Conservation (phyloP, 2,113 vertebrate species). For the Vanacampus margaritifer region DNA sequence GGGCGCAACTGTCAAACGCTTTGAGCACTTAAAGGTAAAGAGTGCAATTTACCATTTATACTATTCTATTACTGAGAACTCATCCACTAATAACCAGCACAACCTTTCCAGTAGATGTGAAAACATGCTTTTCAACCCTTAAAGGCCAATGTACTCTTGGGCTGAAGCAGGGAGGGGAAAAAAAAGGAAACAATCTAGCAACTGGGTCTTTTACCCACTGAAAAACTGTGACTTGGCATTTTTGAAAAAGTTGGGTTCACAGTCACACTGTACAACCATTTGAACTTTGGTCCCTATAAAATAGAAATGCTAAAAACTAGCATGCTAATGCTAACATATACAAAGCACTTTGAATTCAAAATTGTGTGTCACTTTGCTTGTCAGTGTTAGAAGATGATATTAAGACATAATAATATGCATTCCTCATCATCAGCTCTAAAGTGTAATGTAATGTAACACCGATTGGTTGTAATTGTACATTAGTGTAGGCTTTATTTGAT, state of each 20-base stretch:
- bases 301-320: not conserved
- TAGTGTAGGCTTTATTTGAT: too few relatives aligned
- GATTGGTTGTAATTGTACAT: too few relatives aligned
- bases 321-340: not conserved
- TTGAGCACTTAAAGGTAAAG: not conserved
- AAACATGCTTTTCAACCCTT: not conserved
- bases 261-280: not conserved
- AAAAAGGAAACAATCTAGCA: not conserved
- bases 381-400: not conserved
- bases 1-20: too few relatives aligned
- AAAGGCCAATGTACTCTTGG: not conserved
- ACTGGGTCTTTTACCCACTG: not conserved
- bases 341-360: not conserved
- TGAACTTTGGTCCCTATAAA: not conserved
- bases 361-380: not conserved
- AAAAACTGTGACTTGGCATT: too few relatives aligned
- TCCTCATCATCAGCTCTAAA: too few relatives aligned
- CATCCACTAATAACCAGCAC: not conserved
- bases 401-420: too few relatives aligned
- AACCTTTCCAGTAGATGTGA: not conserved
- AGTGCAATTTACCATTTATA: not conserved
- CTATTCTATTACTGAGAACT: not conserved
- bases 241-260: too few relatives aligned
- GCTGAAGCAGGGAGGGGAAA: not conserved
- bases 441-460: too few relatives aligned